Conservation (phyloP, 1,140 invertebrate species). For the Copidosoma floridanum region DNA sequence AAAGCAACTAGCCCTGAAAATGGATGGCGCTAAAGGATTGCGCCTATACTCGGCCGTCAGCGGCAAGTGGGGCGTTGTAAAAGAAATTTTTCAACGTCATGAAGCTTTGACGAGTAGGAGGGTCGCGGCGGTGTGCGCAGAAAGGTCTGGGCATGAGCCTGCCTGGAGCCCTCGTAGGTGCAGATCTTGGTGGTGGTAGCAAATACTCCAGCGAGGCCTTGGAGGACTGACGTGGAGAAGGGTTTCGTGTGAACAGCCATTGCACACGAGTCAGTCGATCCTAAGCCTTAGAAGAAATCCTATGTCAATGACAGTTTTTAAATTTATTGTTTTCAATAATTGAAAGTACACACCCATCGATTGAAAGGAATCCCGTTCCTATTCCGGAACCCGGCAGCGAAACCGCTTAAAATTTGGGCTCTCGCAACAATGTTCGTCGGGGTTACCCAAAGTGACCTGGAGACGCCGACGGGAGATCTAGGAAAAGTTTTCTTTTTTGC, state of each 20-base stretch:
- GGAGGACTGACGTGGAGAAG: conserved; percentile 82
- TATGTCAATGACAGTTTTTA: conserved; percentile 51
- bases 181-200: conserved; percentile 84
- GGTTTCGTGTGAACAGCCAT: conserved; percentile 86
- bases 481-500: conserved; percentile 81
- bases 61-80: too few relatives aligned
- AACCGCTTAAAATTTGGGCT: conserved; percentile 47
- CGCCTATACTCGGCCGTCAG: too few relatives aligned
- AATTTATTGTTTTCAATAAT: too few relatives aligned
- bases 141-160: too few relatives aligned
- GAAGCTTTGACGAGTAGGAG: too few relatives aligned
- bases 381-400: conserved; percentile 71
- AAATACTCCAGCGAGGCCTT: conserved; percentile 80
- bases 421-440: conserved; percentile 39
- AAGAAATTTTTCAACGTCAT: too few relatives aligned
- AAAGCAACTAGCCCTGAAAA: conserved; percentile 87
- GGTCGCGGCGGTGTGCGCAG: too few relatives aligned
- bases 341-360: conserved; percentile 55
- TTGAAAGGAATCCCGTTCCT: conserved; percentile 74
- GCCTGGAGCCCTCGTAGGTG: conserved; percentile 74
- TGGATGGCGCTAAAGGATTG: conserved; percentile 84
- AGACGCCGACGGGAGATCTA: too few relatives aligned
- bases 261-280: conserved; percentile 84
- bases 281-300: conserved; percentile 61
- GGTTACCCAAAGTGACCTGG: conserved; percentile 63